phyloP scores from a whole-genome alignment of 1,140 invertebrate genomes.

The Pogonomyrmex barbatus region DNA sequence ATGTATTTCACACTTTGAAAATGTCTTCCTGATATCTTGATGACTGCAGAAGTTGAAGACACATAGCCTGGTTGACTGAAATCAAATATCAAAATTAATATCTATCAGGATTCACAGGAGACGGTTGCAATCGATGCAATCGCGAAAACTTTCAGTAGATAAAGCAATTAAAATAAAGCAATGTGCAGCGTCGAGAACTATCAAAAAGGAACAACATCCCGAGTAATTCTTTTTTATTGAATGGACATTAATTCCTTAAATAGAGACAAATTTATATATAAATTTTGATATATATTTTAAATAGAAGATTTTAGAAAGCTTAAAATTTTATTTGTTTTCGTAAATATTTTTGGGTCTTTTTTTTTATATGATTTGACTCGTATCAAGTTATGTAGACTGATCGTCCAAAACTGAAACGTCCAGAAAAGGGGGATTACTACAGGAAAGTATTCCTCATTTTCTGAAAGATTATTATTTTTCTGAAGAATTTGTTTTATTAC shows the following conservation, averaged over 20 bases:
- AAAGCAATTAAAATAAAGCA: slow-evolving; percentile 28
- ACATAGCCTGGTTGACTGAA: background rate
- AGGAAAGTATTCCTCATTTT: background rate
- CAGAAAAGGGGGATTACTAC: no score
- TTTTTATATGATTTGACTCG: background rate
- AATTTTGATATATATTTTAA: background rate
- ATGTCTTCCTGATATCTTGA: slow-evolving; percentile 64
- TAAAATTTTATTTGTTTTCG: background rate
- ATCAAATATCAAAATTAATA: slow-evolving; percentile 47
- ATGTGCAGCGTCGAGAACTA: slow-evolving; percentile 48
- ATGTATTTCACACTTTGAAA: slow-evolving; percentile 41
- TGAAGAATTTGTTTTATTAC: background rate
- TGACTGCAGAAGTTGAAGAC: slow-evolving; percentile 42
- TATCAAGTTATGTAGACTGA: no score
- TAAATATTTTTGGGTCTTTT: background rate
- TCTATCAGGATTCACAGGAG: slow-evolving; percentile 43
- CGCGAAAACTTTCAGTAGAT: slow-evolving; percentile 9
- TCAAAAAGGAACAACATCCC: background rate
- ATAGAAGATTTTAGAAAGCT: background rate
- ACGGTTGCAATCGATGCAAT: slow-evolving; percentile 32
- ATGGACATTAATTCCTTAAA: background rate
- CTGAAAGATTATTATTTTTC: background rate
- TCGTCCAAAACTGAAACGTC: no score
- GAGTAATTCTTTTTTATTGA: background rate
- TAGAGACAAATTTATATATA: slow-evolving; percentile 5